Evolutionary conservation across 2,888 invertebrate species (phyloP), one percentile per base, ranked within the genome.

Genomic region (Eurytoma adleriae): DNA sequence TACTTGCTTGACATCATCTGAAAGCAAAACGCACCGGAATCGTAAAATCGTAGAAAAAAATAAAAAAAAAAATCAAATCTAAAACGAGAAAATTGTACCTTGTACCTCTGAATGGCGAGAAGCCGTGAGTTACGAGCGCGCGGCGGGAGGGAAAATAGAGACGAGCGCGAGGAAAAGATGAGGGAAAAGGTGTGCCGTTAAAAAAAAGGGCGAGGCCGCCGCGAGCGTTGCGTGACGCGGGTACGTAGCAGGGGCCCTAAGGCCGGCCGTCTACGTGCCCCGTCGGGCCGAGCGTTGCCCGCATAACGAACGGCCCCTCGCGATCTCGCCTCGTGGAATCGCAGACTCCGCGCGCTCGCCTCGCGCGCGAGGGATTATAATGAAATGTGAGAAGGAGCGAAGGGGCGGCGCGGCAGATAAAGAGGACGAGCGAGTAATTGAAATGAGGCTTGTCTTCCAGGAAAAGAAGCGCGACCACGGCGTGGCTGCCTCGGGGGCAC

Each of bases 191-290:
- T 7, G 10, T 54, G 30, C n/a, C 18, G 64, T 13, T 52, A 52
- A 18, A 61, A 12, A 18, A 24, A 52, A n/a, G 7, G 2, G 30
- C 24, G 50, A 54, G 20, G 12, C 5, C 20, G 24, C 20, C 50
- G 50, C 66, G 78, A 83, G 77, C 69, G 76, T 82, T 83, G 85
- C 85, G 85, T 84, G 85, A 85, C 79, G 76, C 80, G 85, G 68
- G 83, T 85, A 85, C 84, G 83, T 84, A 85, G 76, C 80, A 83
- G 82, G 82, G 71, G 78, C 78, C 83, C 83, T 83, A 80, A 84
- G 84, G 83, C 85, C 82, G 79, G 24, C 73, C 62, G 18, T 10
- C 40, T 84, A 85, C 85, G 85, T 85, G 85, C 81, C 78, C 79
- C 27, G 84, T 79, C 82, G 83, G 83, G 80, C 79, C 79, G 84